These are phyloP conservation scores for Pogonocichla stellata DNA, from an alignment of 2,113 vertebrate species.

Conservation along the genomic window DNA sequence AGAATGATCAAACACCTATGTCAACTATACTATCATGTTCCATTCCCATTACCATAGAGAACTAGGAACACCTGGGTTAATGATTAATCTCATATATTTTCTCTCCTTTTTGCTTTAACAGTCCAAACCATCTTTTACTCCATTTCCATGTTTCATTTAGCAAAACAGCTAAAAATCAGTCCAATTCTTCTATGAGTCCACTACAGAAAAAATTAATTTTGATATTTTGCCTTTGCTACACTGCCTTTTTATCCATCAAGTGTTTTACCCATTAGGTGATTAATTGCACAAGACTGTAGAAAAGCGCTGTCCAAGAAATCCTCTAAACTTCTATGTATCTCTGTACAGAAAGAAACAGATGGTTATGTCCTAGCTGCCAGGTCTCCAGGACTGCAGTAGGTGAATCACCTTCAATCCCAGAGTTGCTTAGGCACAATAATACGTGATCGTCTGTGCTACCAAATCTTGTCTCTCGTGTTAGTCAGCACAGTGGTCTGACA, in stretches of 20 bases:
- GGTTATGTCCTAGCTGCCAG: not conserved
- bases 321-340: not conserved
- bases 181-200: not conserved
- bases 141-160: not conserved
- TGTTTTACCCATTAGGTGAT: not conserved
- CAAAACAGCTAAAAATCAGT: not conserved
- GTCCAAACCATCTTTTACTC: not conserved
- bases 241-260: not conserved
- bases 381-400: not conserved
- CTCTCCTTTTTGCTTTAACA: not conserved
- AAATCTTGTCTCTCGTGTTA: not conserved
- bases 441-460: not conserved
- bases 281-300: not conserved
- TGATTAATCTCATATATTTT: not conserved
- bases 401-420: not conserved
- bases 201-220: not conserved
- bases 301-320: not conserved
- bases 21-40: not conserved
- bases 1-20: not conserved
- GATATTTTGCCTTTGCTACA: not conserved
- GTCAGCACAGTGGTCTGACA: not conserved
- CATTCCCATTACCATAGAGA: not conserved
- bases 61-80: rapidly evolving
- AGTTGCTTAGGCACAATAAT: not conserved
- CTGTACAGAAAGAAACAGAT: not conserved